Percentiles rank a stretch among this genome's conserved stretches.
Evolutionary conservation across 2,113 vertebrate species (phyloP).

Genomic region (Triplophysa siluroides): DNA sequence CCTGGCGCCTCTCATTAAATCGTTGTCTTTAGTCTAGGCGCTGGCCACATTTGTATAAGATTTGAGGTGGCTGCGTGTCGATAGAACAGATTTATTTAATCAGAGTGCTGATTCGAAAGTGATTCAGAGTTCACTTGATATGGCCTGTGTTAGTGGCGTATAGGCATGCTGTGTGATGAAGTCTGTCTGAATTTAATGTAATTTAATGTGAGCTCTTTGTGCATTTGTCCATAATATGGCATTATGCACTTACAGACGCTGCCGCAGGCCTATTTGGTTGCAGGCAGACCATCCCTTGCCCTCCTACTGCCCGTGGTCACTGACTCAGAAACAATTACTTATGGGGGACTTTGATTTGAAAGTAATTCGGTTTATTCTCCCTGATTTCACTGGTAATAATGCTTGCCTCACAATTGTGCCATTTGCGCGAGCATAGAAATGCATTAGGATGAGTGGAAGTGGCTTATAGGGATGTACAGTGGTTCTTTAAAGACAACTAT

Average conservation of each 20-base stretch:
- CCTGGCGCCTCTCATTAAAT: conserved; percentile 64
- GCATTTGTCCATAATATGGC: conserved; percentile 59
- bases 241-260: conserved; percentile 59
- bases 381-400: conserved; percentile 75
- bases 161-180: conserved; percentile 48
- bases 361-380: conserved; percentile 77
- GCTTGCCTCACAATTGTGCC: conserved; percentile 56
- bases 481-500: background rate
- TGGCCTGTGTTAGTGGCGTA: conserved; percentile 1
- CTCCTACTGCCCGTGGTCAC: conserved; percentile 65
- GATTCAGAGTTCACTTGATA: conserved; percentile 49
- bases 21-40: conserved; percentile 59
- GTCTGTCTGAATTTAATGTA: conserved; percentile 57
- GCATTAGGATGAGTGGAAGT: conserved; percentile 13
- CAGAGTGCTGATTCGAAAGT: conserved; percentile 40
- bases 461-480: background rate
- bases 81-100: conserved; percentile 63
- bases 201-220: conserved; percentile 57
- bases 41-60: conserved; percentile 61
- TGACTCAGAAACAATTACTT: conserved; percentile 77
- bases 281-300: conserved; percentile 33
- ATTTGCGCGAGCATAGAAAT: conserved; percentile 10
- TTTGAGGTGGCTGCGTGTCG: conserved; percentile 43
- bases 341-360: conserved; percentile 68
- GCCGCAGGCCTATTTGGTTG: conserved; percentile 68